Evolutionary conservation across 2,888 invertebrate genomes (phyloP).

Genomic region (Cantharis lateralis): DNA sequence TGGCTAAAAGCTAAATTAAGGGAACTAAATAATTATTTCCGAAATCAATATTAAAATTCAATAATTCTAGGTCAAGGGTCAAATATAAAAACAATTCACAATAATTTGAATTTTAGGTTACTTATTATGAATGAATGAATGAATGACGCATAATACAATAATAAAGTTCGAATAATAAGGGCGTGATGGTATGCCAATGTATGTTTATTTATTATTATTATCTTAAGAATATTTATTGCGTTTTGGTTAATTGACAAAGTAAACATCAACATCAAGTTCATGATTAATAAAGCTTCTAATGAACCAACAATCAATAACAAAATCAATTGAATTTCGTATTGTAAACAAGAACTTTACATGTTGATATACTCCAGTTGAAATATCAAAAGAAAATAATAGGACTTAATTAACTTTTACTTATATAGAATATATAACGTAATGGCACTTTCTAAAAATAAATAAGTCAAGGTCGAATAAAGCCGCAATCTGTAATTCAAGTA

Average conservation of each 20-base stretch:
- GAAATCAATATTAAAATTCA: too few relatives aligned
- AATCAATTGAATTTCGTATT: neutral
- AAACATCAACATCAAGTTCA: neutral
- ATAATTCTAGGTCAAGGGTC: too few relatives aligned
- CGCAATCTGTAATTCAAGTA: slow-evolving; percentile 10
- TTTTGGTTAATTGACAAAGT: neutral
- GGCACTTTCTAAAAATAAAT: slow-evolving; percentile 3
- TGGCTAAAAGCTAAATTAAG: too few relatives aligned
- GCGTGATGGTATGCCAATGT: neutral
- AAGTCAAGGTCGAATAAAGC: slow-evolving; percentile 8
- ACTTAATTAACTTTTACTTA: slow-evolving; percentile 3
- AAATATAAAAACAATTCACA: too few relatives aligned
- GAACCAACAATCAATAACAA: neutral
- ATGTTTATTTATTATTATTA: neutral
- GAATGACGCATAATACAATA: neutral
- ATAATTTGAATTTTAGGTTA: neutral
- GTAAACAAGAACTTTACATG: neutral
- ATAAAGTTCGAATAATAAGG: neutral
- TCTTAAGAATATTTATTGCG: neutral
- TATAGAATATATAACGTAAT: neutral
- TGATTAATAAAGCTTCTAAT: neutral
- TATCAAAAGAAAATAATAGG: neutral
- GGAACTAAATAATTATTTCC: too few relatives aligned
- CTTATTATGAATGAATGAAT: neutral
- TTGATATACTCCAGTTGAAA: neutral